Percentiles rank a stretch among this genome's conserved stretches.
phyloP scores from a whole-genome alignment of 1,140 invertebrate species.

The Heliconius eleuchia region DNA sequence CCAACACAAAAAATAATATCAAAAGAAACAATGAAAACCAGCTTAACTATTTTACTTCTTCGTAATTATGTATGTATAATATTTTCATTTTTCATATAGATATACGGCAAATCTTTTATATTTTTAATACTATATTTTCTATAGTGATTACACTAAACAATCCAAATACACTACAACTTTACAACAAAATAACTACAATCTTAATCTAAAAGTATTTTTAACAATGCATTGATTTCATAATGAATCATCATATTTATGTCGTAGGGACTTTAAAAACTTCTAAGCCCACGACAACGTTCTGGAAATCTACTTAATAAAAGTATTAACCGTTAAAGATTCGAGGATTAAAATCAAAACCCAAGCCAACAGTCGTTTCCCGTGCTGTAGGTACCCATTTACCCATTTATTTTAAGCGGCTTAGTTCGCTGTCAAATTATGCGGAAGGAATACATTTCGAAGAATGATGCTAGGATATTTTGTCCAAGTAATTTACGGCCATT shows the following conservation, averaged over 20 bases:
- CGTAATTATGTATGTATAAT: no score
- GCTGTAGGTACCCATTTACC: background rate
- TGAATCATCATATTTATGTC: background rate
- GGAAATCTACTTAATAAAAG: constrained; percentile 10
- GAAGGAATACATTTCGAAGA: constrained; percentile 56
- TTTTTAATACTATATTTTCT: no score
- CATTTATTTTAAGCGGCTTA: constrained; percentile 30
- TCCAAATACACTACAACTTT: no score
- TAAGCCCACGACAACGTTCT: constrained; percentile 2
- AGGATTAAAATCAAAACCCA: constrained; percentile 22
- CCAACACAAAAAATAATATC: no score
- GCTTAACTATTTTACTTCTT: no score
- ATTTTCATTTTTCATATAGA: no score
- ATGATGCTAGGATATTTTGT: constrained; percentile 57
- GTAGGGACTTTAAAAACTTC: background rate
- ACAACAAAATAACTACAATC: background rate
- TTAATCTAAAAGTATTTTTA: background rate
- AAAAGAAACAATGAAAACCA: no score
- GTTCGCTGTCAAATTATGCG: constrained; percentile 49
- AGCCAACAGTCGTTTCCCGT: background rate
- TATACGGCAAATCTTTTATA: no score
- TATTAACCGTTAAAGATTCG: constrained; percentile 8
- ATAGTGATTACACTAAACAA: no score
- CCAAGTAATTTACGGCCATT: constrained; percentile 65
- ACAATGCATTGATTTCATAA: background rate